These are phyloP conservation scores for Hipposideros armiger DNA, from an alignment of 2,113 vertebrate genomes.

Conservation along the genomic window DNA sequence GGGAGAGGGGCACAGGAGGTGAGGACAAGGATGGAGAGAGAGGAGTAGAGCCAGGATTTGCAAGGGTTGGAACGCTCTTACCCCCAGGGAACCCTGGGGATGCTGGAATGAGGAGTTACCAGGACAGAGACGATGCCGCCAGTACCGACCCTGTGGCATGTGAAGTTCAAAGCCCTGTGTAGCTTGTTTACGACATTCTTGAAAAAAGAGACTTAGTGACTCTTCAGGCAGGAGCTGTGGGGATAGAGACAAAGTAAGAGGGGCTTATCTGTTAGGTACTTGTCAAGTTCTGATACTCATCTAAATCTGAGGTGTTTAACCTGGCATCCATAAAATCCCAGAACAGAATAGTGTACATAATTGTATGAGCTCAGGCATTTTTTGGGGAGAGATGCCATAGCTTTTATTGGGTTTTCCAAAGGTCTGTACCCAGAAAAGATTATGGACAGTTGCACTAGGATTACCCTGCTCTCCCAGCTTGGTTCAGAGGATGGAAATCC, in stretches of 20 bases:
- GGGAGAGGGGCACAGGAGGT: not conserved
- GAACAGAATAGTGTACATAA: not conserved
- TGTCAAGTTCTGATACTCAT: constrained; percentile 24
- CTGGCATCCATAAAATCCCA: constrained; percentile 1
- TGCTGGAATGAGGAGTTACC: constrained; percentile 59
- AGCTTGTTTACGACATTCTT: constrained; percentile 79
- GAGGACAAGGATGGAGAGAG: not conserved
- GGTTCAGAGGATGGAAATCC: not conserved
- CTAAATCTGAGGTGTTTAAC: constrained; percentile 11
- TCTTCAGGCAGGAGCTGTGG: constrained; percentile 79
- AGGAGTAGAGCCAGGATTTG: not conserved
- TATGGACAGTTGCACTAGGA: not conserved
- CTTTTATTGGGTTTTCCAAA: constrained; percentile 47
- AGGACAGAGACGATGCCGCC: constrained; percentile 71
- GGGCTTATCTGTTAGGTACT: not conserved
- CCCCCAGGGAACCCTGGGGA: not conserved
- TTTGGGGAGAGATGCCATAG: not conserved
- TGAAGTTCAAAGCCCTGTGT: constrained; percentile 67
- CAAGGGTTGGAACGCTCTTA: not conserved
- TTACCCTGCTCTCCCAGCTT: not conserved
- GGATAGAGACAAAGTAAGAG: constrained; percentile 17
- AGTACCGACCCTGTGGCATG: constrained; percentile 82
- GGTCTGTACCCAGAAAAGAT: not conserved
- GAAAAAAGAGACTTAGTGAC: constrained; percentile 73
- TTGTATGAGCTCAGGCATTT: not conserved